These are phyloP conservation scores for Ctena decussata DNA, from an alignment of 2,888 invertebrate genomes.

Conservation along the genomic window DNA sequence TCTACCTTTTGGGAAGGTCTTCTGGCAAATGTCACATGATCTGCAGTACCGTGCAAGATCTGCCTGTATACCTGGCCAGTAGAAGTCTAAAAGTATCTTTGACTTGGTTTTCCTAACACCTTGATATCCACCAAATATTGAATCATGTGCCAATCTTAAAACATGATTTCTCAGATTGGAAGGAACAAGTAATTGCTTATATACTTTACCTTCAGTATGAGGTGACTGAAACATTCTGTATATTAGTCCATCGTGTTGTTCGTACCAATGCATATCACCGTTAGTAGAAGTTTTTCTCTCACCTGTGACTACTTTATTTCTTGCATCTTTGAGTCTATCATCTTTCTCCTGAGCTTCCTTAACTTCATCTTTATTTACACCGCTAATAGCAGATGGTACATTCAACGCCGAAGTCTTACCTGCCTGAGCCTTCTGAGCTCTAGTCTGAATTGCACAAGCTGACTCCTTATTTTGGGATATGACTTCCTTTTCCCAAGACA, in stretches of 20 bases:
- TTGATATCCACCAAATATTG: constrained; percentile 28
- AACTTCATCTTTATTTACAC: too few relatives aligned
- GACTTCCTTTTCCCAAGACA: too few relatives aligned
- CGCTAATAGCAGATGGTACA: too few relatives aligned
- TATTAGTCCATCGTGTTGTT: background rate
- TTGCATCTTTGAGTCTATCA: too few relatives aligned
- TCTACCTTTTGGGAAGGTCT: constrained; percentile 14
- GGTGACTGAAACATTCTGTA: background rate
- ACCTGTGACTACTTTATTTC: too few relatives aligned
- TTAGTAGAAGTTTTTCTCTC: background rate
- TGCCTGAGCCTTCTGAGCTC: background rate
- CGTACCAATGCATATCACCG: background rate
- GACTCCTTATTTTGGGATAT: background rate
- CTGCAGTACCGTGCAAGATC: constrained; percentile 25
- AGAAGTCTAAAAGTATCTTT: constrained; percentile 22
- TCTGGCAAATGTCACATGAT: constrained; percentile 35
- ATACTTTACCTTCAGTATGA: background rate
- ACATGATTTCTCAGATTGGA: constrained; percentile 12
- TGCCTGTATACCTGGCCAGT: constrained; percentile 37
- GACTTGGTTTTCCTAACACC: constrained; percentile 36
- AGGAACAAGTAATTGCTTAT: constrained; percentile 24
- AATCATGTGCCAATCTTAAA: constrained; percentile 33
- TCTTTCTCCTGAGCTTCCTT: too few relatives aligned
- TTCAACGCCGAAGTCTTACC: too few relatives aligned
- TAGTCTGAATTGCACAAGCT: background rate